Evolutionary conservation across 2,888 invertebrate genomes (phyloP).

Genomic region (Tholera decimalis): DNA sequence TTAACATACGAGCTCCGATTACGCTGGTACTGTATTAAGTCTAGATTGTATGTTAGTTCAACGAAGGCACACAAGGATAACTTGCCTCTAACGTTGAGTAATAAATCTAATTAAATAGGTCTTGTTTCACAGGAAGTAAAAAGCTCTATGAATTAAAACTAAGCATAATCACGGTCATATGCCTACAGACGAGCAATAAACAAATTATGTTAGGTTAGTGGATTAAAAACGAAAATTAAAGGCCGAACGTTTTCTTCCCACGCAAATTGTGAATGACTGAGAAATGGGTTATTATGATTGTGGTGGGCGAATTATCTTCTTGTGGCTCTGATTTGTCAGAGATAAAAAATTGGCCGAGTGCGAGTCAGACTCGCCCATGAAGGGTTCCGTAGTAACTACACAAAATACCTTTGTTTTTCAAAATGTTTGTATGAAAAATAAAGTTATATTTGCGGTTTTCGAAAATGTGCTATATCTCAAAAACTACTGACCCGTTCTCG

Average conservation of each 20-base stretch:
- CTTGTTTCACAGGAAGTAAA: slow-evolving; percentile 20
- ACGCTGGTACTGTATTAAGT: slow-evolving; percentile 31
- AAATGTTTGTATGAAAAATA: no score
- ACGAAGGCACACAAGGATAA: slow-evolving; percentile 26
- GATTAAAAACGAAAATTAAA: slow-evolving; percentile 29
- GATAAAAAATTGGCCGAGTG: slow-evolving; percentile 19
- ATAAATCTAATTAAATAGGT: slow-evolving; percentile 13
- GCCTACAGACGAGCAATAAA: slow-evolving; percentile 10
- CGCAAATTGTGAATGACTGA: slow-evolving; percentile 37
- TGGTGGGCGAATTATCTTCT: slow-evolving; percentile 41
- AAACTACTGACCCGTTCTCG: no score
- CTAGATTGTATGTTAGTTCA: slow-evolving; percentile 47
- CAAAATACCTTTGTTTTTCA: no score
- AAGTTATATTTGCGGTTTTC: no score
- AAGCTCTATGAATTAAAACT: slow-evolving; percentile 20
- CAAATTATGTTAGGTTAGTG: slow-evolving; percentile 13
- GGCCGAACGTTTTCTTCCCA: slow-evolving; percentile 35
- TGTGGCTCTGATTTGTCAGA: slow-evolving; percentile 14
- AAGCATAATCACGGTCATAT: slow-evolving; percentile 9
- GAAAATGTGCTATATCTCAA: no score
- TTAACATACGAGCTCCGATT: slow-evolving; percentile 43
- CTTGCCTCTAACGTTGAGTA: slow-evolving; percentile 3
- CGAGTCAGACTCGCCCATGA: no score
- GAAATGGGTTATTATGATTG: slow-evolving; percentile 46
- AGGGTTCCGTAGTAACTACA: no score